Conservation (phyloP, 2,888 invertebrate species). For the Lissonota sp. region DNA sequence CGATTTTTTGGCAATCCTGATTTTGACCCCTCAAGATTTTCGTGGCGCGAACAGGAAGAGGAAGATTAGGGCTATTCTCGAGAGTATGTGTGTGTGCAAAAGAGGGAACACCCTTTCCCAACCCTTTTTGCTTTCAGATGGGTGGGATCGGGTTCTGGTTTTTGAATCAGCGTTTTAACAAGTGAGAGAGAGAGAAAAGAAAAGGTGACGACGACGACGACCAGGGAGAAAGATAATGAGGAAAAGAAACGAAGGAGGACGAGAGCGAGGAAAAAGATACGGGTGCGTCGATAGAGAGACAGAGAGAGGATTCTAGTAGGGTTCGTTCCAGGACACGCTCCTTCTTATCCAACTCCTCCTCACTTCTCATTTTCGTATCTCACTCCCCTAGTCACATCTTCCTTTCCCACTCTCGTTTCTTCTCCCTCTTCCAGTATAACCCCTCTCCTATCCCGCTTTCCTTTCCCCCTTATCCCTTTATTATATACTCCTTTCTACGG, state of each 20-base stretch:
- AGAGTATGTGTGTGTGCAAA: neutral
- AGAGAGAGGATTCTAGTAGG: constrained; percentile 47
- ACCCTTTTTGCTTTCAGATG: constrained; percentile 1
- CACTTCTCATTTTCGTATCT: constrained; percentile 43
- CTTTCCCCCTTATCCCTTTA: constrained; percentile 51
- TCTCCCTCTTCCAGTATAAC: constrained; percentile 42
- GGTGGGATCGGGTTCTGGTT: constrained; percentile 37
- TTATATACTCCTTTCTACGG: constrained; percentile 53
- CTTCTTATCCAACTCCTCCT: constrained; percentile 33
- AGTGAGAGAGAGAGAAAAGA: constrained; percentile 13
- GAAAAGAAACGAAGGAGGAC: constrained; percentile 27
- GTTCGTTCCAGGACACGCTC: constrained; percentile 57
- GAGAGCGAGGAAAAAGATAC: constrained; percentile 40
- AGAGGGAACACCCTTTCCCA: constrained; percentile 25
- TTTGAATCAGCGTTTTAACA: neutral
- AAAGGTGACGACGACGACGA: constrained; percentile 22
- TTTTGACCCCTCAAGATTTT: neutral
- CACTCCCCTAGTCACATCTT: constrained; percentile 52
- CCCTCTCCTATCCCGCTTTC: constrained; percentile 47
- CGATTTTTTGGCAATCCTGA: neutral
- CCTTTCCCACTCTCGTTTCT: constrained; percentile 28
- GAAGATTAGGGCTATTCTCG: constrained; percentile 22
- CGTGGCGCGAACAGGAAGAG: constrained; percentile 29
- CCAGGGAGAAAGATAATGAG: constrained; percentile 9
- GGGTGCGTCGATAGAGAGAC: constrained; percentile 39